Base-by-base conservation (phyloP, 2,797 vertebrate species). In the Tapirus indicus region DNA sequence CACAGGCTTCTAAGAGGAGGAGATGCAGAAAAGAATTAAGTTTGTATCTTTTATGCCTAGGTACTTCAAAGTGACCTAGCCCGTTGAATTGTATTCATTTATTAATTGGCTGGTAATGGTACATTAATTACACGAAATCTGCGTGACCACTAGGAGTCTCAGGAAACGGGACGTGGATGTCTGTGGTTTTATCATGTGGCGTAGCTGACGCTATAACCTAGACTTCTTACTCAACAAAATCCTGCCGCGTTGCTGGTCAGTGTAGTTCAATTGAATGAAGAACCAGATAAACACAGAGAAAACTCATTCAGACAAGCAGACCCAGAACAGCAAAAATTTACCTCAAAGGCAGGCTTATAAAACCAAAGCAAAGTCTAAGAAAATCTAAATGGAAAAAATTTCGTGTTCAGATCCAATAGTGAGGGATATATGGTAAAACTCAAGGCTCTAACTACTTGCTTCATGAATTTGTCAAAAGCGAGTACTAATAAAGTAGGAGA, bases 141-240 rank as follows among this genome's bases (percentile, higher is more conserved):
- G 2, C 97, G 92, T 60, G 95, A 84, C 38, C 38, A 20, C 41
- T 64, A 88, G 49, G 71, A 92, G 54, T 90, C 94, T 94, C 83
- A 91, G 68, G 93, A 98, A 96, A 95, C 20, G 91, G 93, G 95
- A 92, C 13, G 87, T 64, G 1, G 44, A 80, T 56, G 0, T 58
- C 89, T 84, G 69, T 23, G 3, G 38, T 84, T 86, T 49, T 78
- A 62, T 29, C 72, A 32, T 85, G 49, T 92, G 17, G 11, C 56
- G 11, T 58, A 91, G 23, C 27, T 80, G 12, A 20, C 90, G 29
- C 32, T 54, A 41, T 44, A 12, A 41, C 49, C 9, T 13, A 11
- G 38, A 85, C 52, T 72, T 58, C 66, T 92, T 92, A 44, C 56
- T 79, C 14, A 38, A 52, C 25, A 88, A 84, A 90, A 72, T 29